Evolutionary conservation across 2,797 vertebrate species (phyloP), one percentile per base, ranked within the genome.

Genomic region (Hipposideros larvatus): DNA sequence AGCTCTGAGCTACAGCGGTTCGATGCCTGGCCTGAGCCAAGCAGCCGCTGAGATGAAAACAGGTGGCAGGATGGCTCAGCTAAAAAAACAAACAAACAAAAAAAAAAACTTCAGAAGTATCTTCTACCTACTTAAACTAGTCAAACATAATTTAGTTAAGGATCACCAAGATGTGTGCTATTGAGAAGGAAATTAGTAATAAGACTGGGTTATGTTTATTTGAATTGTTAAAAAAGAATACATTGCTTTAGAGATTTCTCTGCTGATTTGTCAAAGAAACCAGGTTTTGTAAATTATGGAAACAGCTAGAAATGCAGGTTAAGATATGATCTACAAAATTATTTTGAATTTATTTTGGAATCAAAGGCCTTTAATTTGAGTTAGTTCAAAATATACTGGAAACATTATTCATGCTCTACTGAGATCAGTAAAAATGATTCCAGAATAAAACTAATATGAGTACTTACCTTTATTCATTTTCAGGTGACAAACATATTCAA

Each of bases 331-430:
- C 34, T 93, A 95, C 74, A 87, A 96, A 95, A 85, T 93, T 75
- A 95, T 94, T 96, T 79, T 93, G 55, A 96, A 95, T 90, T 74
- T 28, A 84, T 87, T 96, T 96, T 97, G 46, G 34, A 65, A 94
- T 79, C 31, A 95, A 96, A 97, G 83, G n/a, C 28, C 63, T 94
- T 92, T 90, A 61, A 87, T 91, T 96, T 93, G 16, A 73, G 85
- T 94, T 85, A 84, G 71, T 82, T 73, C 43, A 95, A 97, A 96
- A 97, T 94, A 91, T 57, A 78, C 11, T 92, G 48, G 55, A 88
- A 97, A 95, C 26, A 46, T 87, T 95, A 65, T 82, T 97, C 57
- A 88, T 80, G 94, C 73, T 95, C 79, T 89, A 96, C 37, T 83
- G 79, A 95, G n/a, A 94, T 92, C 41, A 74, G 73, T 82, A 93